Percentiles rank a stretch among this genome's conserved stretches.
Evolutionary conservation across 2,797 vertebrate species (phyloP).

Genomic region (Acipenser transmontanus): DNA sequence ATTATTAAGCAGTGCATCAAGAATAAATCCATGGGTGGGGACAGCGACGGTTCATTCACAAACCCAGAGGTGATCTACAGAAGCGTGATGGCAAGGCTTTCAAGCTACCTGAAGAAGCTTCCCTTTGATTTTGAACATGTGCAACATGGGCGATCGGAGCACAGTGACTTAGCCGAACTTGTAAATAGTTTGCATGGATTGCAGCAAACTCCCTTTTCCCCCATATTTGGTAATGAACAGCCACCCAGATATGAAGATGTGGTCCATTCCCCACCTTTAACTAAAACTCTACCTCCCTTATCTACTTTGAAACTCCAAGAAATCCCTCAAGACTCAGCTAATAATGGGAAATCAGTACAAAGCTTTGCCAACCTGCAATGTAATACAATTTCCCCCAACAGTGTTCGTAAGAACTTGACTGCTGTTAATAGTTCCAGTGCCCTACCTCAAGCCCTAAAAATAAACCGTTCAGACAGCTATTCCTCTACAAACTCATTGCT

Average conservation of each 20-base stretch:
- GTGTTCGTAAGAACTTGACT: constrained; percentile 36
- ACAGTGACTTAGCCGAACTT: constrained; percentile 77
- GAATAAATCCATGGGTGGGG: constrained; percentile 68
- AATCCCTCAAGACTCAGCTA: constrained; percentile 34
- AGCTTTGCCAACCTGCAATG: constrained; percentile 37
- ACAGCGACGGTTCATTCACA: constrained; percentile 61
- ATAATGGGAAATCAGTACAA: constrained; percentile 40
- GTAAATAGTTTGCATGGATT: constrained; percentile 78
- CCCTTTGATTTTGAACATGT: constrained; percentile 82
- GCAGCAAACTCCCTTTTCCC: constrained; percentile 74
- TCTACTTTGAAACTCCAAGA: constrained; percentile 35
- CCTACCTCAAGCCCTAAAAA: constrained; percentile 37
- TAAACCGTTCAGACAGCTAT: constrained; percentile 43
- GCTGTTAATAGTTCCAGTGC: constrained; percentile 32
- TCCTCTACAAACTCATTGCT: constrained; percentile 47
- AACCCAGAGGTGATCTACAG: constrained; percentile 85
- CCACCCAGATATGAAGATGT: constrained; percentile 96
- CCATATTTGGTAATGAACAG: constrained; percentile 85
- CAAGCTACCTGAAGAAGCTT: constrained; percentile 86
- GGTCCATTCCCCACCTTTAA: constrained; percentile 74
- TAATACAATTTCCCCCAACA: constrained; percentile 29
- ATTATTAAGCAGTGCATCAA: constrained; percentile 97
- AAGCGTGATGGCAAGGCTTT: constrained; percentile 88
- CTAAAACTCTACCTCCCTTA: constrained; percentile 41
- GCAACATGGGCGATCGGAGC: constrained; percentile 57